phyloP scores from a whole-genome alignment of 1,140 invertebrate species.

The Acromyrmex heyeri region DNA sequence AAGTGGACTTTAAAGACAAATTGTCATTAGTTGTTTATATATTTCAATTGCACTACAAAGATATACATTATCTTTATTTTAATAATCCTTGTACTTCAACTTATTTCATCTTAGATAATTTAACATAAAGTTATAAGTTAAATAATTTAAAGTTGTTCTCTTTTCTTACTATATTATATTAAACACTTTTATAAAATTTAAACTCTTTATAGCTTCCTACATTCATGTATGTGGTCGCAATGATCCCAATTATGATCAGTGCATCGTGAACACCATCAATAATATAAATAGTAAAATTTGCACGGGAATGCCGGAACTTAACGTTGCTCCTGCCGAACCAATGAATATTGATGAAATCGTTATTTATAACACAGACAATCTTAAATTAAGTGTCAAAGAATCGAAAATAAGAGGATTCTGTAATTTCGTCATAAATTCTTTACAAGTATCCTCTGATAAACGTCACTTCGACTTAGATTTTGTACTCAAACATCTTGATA shows the following conservation, averaged over 20 bases:
- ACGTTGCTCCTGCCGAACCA: neutral
- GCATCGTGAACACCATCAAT: neutral
- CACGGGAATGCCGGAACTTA: neutral
- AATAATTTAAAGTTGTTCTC: no score
- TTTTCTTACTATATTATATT: no score
- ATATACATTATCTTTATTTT: no score
- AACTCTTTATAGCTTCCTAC: neutral
- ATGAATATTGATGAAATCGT: neutral
- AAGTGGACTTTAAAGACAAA: no score
- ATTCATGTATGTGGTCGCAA: neutral
- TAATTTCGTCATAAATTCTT: accelerated
- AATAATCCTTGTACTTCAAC: no score
- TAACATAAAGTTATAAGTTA: no score
- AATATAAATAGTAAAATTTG: neutral
- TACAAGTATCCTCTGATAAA: neutral
- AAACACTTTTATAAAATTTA: no score
- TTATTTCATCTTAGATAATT: no score
- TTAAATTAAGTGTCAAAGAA: neutral
- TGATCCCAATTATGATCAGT: neutral
- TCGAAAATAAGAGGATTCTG: neutral
- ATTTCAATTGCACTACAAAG: no score
- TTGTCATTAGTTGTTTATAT: no score
- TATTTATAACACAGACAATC: neutral
- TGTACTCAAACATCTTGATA: neutral
- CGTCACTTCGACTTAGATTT: no score